Conservation (phyloP, 2,113 vertebrate species). For the Zosterops borbonicus region DNA sequence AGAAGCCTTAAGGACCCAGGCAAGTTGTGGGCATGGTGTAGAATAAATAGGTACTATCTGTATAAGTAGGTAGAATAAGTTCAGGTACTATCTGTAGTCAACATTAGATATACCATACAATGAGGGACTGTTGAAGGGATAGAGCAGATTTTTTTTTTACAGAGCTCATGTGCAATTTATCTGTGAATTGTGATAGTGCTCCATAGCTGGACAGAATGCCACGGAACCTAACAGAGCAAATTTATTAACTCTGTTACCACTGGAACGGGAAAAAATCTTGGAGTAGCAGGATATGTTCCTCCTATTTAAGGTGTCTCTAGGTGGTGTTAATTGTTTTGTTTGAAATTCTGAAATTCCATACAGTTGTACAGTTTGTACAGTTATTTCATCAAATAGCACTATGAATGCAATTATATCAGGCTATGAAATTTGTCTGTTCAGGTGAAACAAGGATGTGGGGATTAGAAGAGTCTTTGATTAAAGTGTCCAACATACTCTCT, state of each 20-base stretch:
- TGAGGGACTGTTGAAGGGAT: not conserved
- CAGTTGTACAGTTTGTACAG: too few relatives aligned
- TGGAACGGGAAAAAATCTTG: not conserved
- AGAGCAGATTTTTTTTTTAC: not conserved
- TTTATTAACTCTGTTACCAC: not conserved
- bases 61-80: too few relatives aligned
- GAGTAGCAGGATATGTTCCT: not conserved
- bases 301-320: not conserved
- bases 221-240: not conserved
- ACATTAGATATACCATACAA: not conserved
- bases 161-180: not conserved
- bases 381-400: not conserved
- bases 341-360: slow-evolving; percentile 3
- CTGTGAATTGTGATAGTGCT: not conserved
- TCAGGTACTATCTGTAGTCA: not conserved
- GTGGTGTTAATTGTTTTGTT: not conserved
- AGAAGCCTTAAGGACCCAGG: not conserved
- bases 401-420: not conserved
- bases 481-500: not conserved
- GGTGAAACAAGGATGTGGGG: not conserved
- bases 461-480: not conserved
- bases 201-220: not conserved
- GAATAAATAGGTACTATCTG: not conserved
- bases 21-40: not conserved
- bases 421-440: not conserved